Evolutionary conservation across 2,113 vertebrate genomes (phyloP), one percentile per base, ranked within the genome.

Genomic region (Lophochroa leadbeateri): DNA sequence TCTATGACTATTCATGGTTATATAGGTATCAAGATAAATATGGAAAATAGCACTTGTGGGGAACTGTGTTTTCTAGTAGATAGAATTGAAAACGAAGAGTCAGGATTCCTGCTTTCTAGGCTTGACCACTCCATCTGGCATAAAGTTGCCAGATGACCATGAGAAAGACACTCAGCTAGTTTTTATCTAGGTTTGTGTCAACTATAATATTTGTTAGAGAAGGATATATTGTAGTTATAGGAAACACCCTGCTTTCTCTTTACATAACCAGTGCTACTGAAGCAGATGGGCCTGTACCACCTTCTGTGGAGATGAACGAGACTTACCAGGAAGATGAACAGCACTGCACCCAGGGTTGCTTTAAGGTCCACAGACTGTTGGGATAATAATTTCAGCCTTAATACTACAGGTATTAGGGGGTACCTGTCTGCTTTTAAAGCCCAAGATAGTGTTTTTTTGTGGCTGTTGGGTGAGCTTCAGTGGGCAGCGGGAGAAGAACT

Each of bases 291-390:
- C 46, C 21, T 41, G 43, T 7, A 18, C 23, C 1, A 1, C 55
- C 50, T 58, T 52, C 50, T 37, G 37, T 63, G 69, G 37, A n/a
- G 65, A 25, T 25, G 63, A 33, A 3, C 28, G 58, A 69, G 17
- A 16, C 44, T 61, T 49, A 33, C 31, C 67, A 57, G 29, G 44
- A 46, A 23, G 33, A 23, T 4, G 18, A 31, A n/a, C 44, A 90
- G 60, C 49, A 41, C 13, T 20, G 74, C 25, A 33, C 24, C 5
- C 39, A n/a, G 21, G 39, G 43, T 18, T 78, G 21, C 44, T 80
- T 47, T 47, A 43, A 47, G 43, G 70, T 24, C 44, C 11, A 1
- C 2, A 9, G 24, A 60, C 31, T 0, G 1, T 11, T 84, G 37
- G 47, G 21, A 37, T 69, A 12, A 35, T 28, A 7, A 63, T 71